Conservation (phyloP, 2,113 vertebrate species). For the Aptenodytes forsteri region DNA sequence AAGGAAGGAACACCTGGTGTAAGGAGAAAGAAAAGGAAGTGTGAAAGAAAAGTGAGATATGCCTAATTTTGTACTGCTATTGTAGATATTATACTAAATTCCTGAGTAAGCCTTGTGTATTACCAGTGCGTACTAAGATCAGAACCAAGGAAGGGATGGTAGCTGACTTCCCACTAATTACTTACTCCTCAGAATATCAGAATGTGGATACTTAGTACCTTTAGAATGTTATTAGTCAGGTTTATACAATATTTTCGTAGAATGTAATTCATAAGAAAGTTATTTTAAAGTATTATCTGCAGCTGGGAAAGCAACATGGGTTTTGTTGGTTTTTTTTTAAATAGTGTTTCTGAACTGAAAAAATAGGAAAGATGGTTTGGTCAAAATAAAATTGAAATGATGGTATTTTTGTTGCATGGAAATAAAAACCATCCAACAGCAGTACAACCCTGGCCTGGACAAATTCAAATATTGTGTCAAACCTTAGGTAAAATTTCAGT, state of each 20-base stretch:
- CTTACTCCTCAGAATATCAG: not conserved
- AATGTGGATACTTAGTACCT: not conserved
- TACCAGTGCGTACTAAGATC: not conserved
- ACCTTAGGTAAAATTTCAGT: not conserved
- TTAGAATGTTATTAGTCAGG: not conserved
- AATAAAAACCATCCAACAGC: not conserved
- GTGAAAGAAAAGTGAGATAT: not conserved
- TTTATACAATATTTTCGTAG: not conserved
- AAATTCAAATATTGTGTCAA: not conserved
- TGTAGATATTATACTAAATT: not conserved
- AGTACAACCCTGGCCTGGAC: accelerated
- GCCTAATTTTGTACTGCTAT: not conserved
- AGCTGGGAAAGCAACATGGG: not conserved
- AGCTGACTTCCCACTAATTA: not conserved
- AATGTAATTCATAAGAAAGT: not conserved
- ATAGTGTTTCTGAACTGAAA: not conserved
- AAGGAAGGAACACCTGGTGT: not conserved
- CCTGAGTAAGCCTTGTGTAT: not conserved
- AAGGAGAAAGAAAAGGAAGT: not conserved
- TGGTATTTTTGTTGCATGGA: not conserved
- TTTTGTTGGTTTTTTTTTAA: not conserved
- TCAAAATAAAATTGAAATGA: not conserved
- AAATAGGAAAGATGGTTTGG: not conserved
- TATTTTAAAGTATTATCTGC: not conserved
- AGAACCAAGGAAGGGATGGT: not conserved